phyloP scores from a whole-genome alignment of 2,888 invertebrate species.

The Sesia apiformis region DNA sequence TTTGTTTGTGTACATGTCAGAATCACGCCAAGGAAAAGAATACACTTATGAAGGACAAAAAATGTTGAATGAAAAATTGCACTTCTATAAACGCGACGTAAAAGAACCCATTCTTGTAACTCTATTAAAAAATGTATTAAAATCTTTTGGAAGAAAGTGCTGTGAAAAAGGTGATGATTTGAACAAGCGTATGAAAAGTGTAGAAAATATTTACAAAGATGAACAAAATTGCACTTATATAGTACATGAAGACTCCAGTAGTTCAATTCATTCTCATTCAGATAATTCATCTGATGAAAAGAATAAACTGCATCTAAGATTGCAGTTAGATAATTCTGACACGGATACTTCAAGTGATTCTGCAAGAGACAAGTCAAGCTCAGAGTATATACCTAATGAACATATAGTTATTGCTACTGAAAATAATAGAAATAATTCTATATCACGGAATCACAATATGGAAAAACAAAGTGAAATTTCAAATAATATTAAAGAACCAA shows the following conservation, averaged over 20 bases:
- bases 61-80: constrained; percentile 37
- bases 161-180: constrained; percentile 23
- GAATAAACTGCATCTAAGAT: constrained; percentile 51
- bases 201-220: constrained; percentile 23
- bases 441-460: not conserved
- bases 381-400: constrained; percentile 60
- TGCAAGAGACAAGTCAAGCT: constrained; percentile 49
- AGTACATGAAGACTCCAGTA: constrained; percentile 57
- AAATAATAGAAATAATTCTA: constrained; percentile 12
- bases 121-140: constrained; percentile 38
- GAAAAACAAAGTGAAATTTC: constrained; percentile 1
- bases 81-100: constrained; percentile 29
- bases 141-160: constrained; percentile 26
- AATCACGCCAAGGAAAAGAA: constrained; percentile 80
- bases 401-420: constrained; percentile 26
- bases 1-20: constrained; percentile 86
- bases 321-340: constrained; percentile 60
- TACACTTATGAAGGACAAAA: constrained; percentile 76
- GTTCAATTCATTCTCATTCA: constrained; percentile 53
- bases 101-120: constrained; percentile 54
- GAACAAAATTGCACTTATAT: constrained; percentile 62
- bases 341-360: constrained; percentile 67
- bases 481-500: not conserved
- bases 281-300: constrained; percentile 65
- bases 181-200: constrained; percentile 12